Evolutionary conservation across 2,888 invertebrate genomes (phyloP).

Genomic region (Eupithecia insigniata): DNA sequence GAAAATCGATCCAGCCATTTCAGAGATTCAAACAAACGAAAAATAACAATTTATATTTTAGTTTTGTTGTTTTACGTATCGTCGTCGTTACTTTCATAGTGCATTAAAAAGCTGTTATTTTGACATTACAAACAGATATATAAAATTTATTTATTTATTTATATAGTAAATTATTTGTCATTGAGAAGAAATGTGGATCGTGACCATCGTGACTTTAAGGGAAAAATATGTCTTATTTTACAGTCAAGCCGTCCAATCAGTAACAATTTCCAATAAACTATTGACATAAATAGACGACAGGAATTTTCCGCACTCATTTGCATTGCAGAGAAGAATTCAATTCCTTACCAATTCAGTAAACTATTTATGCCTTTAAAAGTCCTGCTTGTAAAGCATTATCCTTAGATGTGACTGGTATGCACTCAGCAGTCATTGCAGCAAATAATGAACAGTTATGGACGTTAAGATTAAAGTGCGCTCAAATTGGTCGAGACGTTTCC

Average conservation of each 20-base stretch:
- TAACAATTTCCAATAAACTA: not conserved
- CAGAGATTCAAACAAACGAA: too few species aligned
- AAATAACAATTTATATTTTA: too few species aligned
- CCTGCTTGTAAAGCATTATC: slow-evolving; percentile 5
- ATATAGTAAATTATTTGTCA: not conserved
- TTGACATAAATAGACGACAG: slow-evolving; percentile 17
- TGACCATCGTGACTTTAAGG: not conserved
- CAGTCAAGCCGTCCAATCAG: not conserved
- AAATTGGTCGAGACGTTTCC: slow-evolving; percentile 60
- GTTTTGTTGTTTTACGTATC: too few species aligned
- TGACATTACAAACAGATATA: too few species aligned
- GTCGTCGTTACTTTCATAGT: too few species aligned
- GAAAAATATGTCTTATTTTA: not conserved
- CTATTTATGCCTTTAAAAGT: slow-evolving; percentile 7
- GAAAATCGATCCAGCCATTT: not conserved
- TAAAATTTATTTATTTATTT: too few species aligned
- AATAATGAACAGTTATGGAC: slow-evolving; percentile 29
- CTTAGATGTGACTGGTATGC: slow-evolving; percentile 15
- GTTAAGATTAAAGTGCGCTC: slow-evolving; percentile 56
- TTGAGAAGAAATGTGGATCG: not conserved
- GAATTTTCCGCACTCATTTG: slow-evolving; percentile 16
- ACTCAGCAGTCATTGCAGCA: slow-evolving; percentile 17
- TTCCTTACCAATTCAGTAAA: slow-evolving; percentile 6
- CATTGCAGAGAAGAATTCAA: slow-evolving; percentile 14
- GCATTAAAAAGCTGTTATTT: too few species aligned